These are phyloP conservation scores for Ataeniobius toweri DNA, from an alignment of 2,797 vertebrate species.

Conservation along the genomic window DNA sequence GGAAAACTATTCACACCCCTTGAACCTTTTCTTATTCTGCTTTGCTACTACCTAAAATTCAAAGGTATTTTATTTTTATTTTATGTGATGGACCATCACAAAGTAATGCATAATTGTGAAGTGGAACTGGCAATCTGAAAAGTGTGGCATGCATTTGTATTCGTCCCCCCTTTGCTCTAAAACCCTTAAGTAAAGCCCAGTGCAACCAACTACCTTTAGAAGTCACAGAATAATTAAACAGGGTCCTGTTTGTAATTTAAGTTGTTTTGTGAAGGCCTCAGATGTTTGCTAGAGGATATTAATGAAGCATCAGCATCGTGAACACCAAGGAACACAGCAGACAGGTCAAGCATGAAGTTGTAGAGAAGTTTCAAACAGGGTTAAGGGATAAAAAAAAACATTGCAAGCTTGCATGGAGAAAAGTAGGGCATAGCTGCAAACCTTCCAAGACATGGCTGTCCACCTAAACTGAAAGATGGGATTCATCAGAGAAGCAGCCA, in stretches of 20 bases:
- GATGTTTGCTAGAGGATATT: not conserved
- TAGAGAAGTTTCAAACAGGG: not conserved
- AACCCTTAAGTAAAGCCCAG: not conserved
- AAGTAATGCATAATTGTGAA: not conserved
- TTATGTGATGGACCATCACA: not conserved
- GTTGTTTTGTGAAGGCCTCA: not conserved
- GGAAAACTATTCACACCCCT: not conserved
- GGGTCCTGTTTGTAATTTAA: not conserved
- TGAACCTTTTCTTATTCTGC: too few species aligned
- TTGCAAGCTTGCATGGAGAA: not conserved
- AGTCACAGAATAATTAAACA: not conserved
- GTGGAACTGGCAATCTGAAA: not conserved
- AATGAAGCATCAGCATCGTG: not conserved
- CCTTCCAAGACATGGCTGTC: not conserved
- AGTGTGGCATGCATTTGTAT: not conserved
- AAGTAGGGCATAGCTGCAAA: not conserved
- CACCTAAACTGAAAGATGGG: not conserved
- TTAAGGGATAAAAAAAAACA: not conserved
- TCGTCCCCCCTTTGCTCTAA: not conserved
- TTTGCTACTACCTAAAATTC: not conserved
- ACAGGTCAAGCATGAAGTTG: not conserved
- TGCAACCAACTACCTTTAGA: not conserved
- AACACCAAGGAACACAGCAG: not conserved
- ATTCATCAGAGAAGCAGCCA: too few species aligned
- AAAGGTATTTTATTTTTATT: not conserved